Base-by-base conservation (phyloP, 2,113 vertebrate species). In the Seriola dumerili region DNA sequence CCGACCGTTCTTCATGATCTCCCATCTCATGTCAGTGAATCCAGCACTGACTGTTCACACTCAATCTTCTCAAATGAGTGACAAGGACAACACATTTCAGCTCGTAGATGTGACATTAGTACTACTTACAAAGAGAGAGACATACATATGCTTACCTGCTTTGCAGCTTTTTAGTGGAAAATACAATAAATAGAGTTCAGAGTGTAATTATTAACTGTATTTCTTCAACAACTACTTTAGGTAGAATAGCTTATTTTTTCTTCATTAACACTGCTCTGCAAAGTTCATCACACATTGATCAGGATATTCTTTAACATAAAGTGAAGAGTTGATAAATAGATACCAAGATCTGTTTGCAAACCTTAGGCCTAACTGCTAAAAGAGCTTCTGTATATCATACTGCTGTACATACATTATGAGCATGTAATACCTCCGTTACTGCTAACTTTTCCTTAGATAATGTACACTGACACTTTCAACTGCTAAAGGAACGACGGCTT, bases 371-470 rank as follows among this genome's bases (percentile, higher is more conserved):
- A 78, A 65, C 71, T 81, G 72, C 48, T 85, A 66, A 50, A 67
- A 32, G 38, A 72, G 72, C 42, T 21, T 70, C 71, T 82, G 84
- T 76, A 38, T 59, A 83, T 76, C 74, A 76, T 72, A 88, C 72
- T 85, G 81, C 80, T 81, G 63, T 64, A 86, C 85, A 84, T 77
- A 85, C 66, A 67, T 42, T 32, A 73, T 66, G 54, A 81, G 82
- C 80, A 84, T 85, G 78, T 88, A 66, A 70, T 10, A 55, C 76
- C 78, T 72, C 48, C 63, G 29, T 65, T 67, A 46, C 66, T 63
- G 59, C 58, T 61, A 52, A 85, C 58, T 14, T 59, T 57, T 21
- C 67, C 64, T 77, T 52, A 62, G 61, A 71, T 78, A 67, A 82
- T 71, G 80, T 52, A 76, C 82, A 71, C 36, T 36, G 69, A 72